phyloP scores from a whole-genome alignment of 2,113 vertebrate species.

The Anoura caudifer region DNA sequence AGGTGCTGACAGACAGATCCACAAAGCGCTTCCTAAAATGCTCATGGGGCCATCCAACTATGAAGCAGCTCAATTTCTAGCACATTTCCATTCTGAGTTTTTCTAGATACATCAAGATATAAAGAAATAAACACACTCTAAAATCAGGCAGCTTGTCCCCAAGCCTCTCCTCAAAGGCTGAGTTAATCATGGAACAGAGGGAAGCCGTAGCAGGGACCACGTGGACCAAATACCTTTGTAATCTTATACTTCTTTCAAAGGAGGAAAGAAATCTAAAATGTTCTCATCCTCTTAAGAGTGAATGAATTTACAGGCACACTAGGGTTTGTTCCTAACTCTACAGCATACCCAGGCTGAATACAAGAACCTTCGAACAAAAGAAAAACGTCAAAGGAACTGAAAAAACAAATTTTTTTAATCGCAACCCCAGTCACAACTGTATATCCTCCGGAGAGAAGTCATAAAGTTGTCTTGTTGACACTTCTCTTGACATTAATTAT shows the following conservation, averaged over 20 bases:
- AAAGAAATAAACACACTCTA: not conserved
- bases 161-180: not conserved
- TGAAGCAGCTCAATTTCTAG: not conserved
- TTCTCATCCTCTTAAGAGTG: not conserved
- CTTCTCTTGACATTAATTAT: conserved; percentile 60
- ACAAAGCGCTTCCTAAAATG: not conserved
- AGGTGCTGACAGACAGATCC: not conserved
- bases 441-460: conserved; percentile 19
- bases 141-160: not conserved
- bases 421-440: conserved; percentile 26
- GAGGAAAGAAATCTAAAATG: not conserved
- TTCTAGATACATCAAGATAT: not conserved
- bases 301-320: not conserved
- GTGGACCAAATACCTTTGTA: not conserved
- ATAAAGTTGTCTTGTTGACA: conserved; percentile 48
- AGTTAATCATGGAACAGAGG: not conserved
- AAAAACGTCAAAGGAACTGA: not conserved
- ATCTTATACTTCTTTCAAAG: not conserved
- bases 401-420: not conserved
- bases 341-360: not conserved
- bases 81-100: not conserved
- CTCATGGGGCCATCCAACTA: not conserved
- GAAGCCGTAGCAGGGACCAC: not conserved
- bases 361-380: conserved; percentile 1
- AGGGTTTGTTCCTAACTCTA: not conserved